Evolutionary conservation across 2,797 vertebrate genomes (phyloP).

Genomic region (Epinephelus coioides): DNA sequence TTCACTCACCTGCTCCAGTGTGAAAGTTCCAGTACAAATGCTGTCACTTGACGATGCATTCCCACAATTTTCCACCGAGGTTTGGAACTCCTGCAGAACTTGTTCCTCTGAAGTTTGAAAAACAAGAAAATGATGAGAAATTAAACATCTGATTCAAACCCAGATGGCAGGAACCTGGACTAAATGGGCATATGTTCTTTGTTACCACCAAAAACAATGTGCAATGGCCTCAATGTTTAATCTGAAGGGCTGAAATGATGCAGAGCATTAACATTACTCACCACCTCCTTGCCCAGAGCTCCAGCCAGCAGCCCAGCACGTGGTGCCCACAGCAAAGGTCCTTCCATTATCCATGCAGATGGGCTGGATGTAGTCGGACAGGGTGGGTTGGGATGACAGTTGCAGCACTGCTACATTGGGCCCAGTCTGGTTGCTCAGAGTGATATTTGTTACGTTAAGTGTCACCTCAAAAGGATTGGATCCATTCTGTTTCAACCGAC

Average conservation of each 20-base stretch:
- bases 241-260: background rate
- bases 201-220: background rate
- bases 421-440: conserved; percentile 50
- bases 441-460: conserved; percentile 56
- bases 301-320: conserved; percentile 63
- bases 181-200: background rate
- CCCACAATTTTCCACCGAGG: conserved; percentile 43
- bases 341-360: conserved; percentile 58
- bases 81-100: conserved; percentile 54
- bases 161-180: background rate
- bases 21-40: conserved; percentile 52
- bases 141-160: background rate
- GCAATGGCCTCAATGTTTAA: background rate
- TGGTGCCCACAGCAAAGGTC: conserved; percentile 28
- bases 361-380: conserved; percentile 62
- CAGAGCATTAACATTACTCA: conserved; percentile 23
- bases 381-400: conserved; percentile 14
- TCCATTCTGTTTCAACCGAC: conserved; percentile 49
- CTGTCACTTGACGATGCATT: background rate
- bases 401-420: conserved; percentile 61
- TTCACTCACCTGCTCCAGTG: conserved; percentile 52
- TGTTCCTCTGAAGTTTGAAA: conserved; percentile 24
- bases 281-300: conserved; percentile 47
- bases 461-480: conserved; percentile 53
- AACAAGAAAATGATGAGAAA: background rate